These are phyloP conservation scores for Salvelinus alpinus DNA, from an alignment of 2,113 vertebrate genomes.

Conservation along the genomic window DNA sequence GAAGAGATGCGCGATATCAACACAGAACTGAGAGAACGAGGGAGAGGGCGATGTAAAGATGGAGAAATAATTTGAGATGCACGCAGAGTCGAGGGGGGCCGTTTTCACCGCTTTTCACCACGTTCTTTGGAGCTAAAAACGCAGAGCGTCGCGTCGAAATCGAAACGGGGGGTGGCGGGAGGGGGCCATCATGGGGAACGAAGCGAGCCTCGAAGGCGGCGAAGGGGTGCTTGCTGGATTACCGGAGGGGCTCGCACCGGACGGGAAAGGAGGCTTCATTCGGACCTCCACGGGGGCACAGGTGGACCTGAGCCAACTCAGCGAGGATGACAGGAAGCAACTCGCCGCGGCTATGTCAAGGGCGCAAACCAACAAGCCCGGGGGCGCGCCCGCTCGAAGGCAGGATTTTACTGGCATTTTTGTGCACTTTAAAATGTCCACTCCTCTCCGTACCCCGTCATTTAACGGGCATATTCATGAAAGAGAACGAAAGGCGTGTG, in stretches of 20 bases:
- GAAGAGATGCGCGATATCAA: constrained; percentile 65
- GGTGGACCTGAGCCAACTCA: constrained; percentile 87
- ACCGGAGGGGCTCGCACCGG: constrained; percentile 83
- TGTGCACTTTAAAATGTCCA: constrained; percentile 5
- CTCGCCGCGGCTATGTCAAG: constrained; percentile 92
- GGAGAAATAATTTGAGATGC: constrained; percentile 55
- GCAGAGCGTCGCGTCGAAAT: constrained; percentile 17
- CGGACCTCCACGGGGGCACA: constrained; percentile 78
- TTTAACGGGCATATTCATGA: not conserved
- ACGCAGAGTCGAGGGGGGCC: constrained; percentile 39
- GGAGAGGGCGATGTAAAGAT: constrained; percentile 40
- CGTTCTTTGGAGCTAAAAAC: constrained; percentile 51
- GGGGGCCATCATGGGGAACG: constrained; percentile 91
- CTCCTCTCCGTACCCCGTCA: not conserved
- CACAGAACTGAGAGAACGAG: constrained; percentile 18
- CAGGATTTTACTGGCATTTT: constrained; percentile 60
- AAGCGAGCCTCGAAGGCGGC: constrained; percentile 91
- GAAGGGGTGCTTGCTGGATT: constrained; percentile 79
- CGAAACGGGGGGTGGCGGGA: constrained; percentile 48
- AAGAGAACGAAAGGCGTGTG: not conserved
- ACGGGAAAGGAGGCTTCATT: constrained; percentile 80
- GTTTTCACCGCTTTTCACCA: constrained; percentile 26
- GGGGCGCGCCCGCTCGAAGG: constrained; percentile 83
- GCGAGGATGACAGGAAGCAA: constrained; percentile 89
- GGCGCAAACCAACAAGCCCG: constrained; percentile 88